These are phyloP conservation scores for Spinibarbus caldwelli DNA, from an alignment of 2,797 vertebrate species.

Conservation along the genomic window DNA sequence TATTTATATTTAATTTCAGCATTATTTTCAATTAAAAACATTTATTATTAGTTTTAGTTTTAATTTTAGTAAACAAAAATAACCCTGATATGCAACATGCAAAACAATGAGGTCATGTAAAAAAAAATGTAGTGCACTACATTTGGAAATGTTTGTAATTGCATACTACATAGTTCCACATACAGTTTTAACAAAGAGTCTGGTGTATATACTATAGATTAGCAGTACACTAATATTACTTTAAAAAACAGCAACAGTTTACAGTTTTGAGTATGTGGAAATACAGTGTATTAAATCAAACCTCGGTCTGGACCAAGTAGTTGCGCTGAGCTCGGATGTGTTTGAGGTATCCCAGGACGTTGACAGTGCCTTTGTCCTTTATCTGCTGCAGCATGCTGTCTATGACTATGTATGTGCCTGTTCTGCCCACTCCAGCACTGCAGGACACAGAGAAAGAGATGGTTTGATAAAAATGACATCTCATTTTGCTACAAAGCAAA, in stretches of 20 bases:
- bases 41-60: background rate
- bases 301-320: constrained; percentile 99
- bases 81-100: background rate
- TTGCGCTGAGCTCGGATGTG: constrained; percentile 99
- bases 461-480: constrained; percentile 21
- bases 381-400: constrained; percentile 99
- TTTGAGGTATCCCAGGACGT: constrained; percentile 97
- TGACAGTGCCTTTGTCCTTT: constrained; percentile 98
- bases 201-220: background rate
- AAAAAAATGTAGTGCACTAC: background rate
- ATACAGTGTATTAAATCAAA: constrained; percentile 56
- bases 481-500: constrained; percentile 9
- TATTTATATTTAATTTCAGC: background rate
- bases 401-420: constrained; percentile 99
- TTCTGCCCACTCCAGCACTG: constrained; percentile 97
- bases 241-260: background rate
- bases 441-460: constrained; percentile 55
- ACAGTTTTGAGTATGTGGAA: background rate
- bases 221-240: background rate
- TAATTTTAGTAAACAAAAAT: background rate
- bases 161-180: background rate
- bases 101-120: background rate
- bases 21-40: background rate
- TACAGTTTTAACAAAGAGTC: background rate
- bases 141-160: background rate